Conservation (phyloP, 2,888 invertebrate genomes). For the Mactromeris polynyma region DNA sequence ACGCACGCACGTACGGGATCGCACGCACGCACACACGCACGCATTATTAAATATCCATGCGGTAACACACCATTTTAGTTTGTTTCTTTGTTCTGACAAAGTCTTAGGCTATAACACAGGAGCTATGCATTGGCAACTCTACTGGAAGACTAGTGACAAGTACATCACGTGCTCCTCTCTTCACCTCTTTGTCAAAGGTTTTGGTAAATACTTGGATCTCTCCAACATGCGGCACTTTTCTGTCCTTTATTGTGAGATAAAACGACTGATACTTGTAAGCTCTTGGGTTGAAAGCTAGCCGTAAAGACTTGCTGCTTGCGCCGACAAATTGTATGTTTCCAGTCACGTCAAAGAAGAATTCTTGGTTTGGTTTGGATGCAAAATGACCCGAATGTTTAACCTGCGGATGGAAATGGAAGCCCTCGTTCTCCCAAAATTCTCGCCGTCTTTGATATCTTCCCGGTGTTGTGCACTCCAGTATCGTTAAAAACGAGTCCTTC, state of each 20-base stretch:
- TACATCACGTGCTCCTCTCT: slow-evolving; percentile 24
- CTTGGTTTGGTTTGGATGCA: slow-evolving; percentile 63
- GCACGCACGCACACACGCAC: background rate
- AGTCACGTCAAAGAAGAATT: slow-evolving; percentile 53
- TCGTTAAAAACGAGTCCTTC: slow-evolving; percentile 60
- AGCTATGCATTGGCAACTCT: slow-evolving; percentile 42
- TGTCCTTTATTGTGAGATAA: slow-evolving; percentile 46
- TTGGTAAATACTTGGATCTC: slow-evolving; percentile 54
- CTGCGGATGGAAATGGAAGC: slow-evolving; percentile 61
- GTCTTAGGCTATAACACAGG: slow-evolving; percentile 46
- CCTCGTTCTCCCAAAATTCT: slow-evolving; percentile 67
- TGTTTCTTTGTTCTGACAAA: background rate
- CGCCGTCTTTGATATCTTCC: slow-evolving; percentile 57
- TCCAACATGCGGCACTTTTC: slow-evolving; percentile 50
- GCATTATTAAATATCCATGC: background rate
- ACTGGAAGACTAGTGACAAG: slow-evolving; percentile 62
- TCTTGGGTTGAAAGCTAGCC: slow-evolving; percentile 61
- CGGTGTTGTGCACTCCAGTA: slow-evolving; percentile 68
- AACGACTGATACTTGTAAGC: slow-evolving; percentile 69
- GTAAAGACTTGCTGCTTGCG: slow-evolving; percentile 3
- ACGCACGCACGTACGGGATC: too few relatives aligned
- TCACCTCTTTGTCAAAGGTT: slow-evolving; percentile 19
- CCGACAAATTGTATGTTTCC: slow-evolving; percentile 60
- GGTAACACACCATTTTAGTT: background rate
- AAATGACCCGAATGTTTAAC: slow-evolving; percentile 69